Evolutionary conservation across 2,797 vertebrate genomes (phyloP).

Genomic region (Tokudaia tokunoshimensis): DNA sequence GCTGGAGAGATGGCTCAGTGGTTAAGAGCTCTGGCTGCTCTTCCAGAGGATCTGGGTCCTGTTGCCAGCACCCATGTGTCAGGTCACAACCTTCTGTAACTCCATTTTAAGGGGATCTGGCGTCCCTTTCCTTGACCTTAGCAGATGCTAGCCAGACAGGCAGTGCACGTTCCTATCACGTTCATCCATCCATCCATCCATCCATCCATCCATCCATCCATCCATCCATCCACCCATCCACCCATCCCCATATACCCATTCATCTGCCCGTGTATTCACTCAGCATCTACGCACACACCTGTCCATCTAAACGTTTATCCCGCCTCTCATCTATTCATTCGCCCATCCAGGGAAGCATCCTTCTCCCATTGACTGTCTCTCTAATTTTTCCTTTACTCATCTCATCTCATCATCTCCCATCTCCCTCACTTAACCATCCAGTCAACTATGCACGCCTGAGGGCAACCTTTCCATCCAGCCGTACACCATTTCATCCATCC

Average conservation of each 20-base stretch:
- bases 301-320: not conserved
- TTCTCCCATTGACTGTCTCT: not conserved
- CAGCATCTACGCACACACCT: no score
- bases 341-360: not conserved
- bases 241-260: not conserved
- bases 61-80: not conserved
- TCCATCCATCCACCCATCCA: not conserved
- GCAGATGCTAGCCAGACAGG: not conserved
- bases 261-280: no score
- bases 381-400: rapidly evolving
- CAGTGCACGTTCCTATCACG: not conserved
- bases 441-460: not conserved
- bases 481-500: not conserved
- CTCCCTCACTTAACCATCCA: not conserved
- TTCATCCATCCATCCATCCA: not conserved
- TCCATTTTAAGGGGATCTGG: not conserved
- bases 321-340: rapidly evolving
- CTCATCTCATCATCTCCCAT: no score
- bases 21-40: not conserved
- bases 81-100: not conserved
- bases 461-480: no score
- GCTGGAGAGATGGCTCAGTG: not conserved
- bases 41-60: not conserved
- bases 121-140: not conserved
- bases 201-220: no score